Evolutionary conservation across 2,888 invertebrate genomes (phyloP).

Genomic region (Idaea aversata): DNA sequence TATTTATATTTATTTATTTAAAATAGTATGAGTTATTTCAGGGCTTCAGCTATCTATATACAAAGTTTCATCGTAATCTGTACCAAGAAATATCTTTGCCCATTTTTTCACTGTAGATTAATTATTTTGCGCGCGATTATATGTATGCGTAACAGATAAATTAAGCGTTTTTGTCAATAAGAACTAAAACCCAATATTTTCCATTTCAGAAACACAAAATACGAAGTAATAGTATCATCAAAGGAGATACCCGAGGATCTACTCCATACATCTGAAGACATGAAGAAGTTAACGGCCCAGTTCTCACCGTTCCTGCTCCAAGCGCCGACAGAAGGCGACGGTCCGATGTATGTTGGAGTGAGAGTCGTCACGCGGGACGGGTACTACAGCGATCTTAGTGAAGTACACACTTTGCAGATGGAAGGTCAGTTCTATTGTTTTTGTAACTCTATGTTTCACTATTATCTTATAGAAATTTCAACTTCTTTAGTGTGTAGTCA

Average conservation of each 20-base stretch:
- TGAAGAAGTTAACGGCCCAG: constrained; percentile 59
- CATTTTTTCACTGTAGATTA: no score
- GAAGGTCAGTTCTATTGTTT: constrained; percentile 51
- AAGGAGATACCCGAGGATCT: constrained; percentile 73
- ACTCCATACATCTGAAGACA: constrained; percentile 55
- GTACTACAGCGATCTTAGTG: constrained; percentile 82
- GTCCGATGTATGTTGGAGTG: constrained; percentile 83
- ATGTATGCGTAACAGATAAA: no score
- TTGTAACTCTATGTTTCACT: neutral
- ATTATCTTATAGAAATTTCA: no score
- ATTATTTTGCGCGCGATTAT: no score
- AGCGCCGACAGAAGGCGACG: constrained; percentile 54
- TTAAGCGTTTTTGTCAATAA: no score
- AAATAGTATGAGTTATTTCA: no score
- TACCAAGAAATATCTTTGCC: no score
- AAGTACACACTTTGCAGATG: constrained; percentile 70
- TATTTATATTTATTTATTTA: no score
- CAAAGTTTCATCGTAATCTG: no score
- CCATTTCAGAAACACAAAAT: constrained; percentile 59
- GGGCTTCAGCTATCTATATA: no score
- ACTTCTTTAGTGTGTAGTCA: no score
- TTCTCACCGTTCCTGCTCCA: constrained; percentile 79
- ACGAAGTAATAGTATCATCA: constrained; percentile 83
- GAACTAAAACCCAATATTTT: no score
- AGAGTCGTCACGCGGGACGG: constrained; percentile 81